Evolutionary conservation across 2,888 invertebrate genomes (phyloP).

Genomic region (Brassicogethes aeneus): DNA sequence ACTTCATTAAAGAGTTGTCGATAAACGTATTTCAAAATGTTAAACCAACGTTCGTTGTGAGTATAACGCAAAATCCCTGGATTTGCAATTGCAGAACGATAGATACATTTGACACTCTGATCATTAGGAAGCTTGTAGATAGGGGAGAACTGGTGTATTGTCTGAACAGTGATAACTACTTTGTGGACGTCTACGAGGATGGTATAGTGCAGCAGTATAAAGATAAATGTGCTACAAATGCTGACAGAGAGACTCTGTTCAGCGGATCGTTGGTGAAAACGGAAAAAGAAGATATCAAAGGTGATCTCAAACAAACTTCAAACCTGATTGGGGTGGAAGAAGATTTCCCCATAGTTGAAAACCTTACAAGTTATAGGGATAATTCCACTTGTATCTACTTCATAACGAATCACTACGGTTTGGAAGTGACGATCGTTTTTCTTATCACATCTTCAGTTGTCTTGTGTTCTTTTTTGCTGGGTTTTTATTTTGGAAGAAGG

Average conservation of each 20-base stretch:
- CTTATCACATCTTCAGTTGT: background rate
- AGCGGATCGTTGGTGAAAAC: background rate
- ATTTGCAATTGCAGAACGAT: slow-evolving; percentile 30
- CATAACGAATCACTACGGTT: background rate
- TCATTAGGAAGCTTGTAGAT: slow-evolving; percentile 20
- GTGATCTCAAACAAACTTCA: background rate
- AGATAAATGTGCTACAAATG: slow-evolving; percentile 4
- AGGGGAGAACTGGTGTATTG: slow-evolving; percentile 23
- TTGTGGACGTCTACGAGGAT: slow-evolving; percentile 21
- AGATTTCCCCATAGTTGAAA: background rate
- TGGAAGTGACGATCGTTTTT: background rate
- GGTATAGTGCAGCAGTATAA: slow-evolving; percentile 10
- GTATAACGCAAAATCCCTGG: slow-evolving; percentile 30
- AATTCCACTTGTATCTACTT: background rate
- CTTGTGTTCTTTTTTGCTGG: background rate
- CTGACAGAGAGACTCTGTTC: background rate
- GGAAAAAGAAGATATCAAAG: background rate
- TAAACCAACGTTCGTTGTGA: slow-evolving; percentile 20
- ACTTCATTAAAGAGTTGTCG: slow-evolving; percentile 30
- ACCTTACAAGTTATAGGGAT: background rate
- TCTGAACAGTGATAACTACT: slow-evolving; percentile 14
- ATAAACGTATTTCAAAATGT: slow-evolving; percentile 23
- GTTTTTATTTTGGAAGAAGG: background rate
- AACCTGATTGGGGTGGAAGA: background rate
- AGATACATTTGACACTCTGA: slow-evolving; percentile 26